Conservation (phyloP, 2,888 invertebrate species). For the Hemicrepidius hirtus region DNA sequence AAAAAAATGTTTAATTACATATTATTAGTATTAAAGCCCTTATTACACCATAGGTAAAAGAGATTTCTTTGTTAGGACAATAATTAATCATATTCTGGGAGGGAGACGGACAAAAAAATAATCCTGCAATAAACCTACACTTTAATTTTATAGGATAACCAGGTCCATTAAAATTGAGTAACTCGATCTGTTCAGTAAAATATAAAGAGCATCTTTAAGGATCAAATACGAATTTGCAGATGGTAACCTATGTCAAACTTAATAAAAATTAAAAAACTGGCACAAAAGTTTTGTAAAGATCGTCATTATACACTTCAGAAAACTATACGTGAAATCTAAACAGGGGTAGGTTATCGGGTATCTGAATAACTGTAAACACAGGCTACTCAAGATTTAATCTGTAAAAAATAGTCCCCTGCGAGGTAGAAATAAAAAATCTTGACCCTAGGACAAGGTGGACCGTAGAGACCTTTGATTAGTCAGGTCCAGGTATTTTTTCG, state of each 20-base stretch:
- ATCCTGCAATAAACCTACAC: too few relatives aligned
- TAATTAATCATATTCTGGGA: too few relatives aligned
- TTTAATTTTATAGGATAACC: too few relatives aligned
- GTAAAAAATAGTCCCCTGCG: slow-evolving; percentile 52
- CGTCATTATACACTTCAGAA: slow-evolving; percentile 58
- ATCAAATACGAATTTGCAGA: slow-evolving; percentile 20
- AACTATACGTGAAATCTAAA: slow-evolving; percentile 59
- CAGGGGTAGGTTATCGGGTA: slow-evolving; percentile 60
- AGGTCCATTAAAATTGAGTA: too few relatives aligned
- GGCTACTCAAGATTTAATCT: slow-evolving; percentile 58
- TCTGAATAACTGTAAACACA: slow-evolving; percentile 61
- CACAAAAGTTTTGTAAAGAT: slow-evolving; percentile 38
- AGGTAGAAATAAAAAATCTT: slow-evolving; percentile 53
- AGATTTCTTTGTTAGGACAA: too few relatives aligned
- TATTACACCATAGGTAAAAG: too few relatives aligned
- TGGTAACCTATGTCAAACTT: slow-evolving; percentile 28
- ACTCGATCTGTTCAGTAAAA: background rate
- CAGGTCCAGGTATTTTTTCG: slow-evolving; percentile 58
- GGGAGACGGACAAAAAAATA: too few relatives aligned
- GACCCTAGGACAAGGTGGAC: slow-evolving; percentile 57
- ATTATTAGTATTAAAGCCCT: too few relatives aligned
- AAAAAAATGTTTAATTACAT: too few relatives aligned
- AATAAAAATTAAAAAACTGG: slow-evolving; percentile 39
- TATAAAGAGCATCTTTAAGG: too few relatives aligned
- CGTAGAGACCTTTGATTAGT: slow-evolving; percentile 56